Evolutionary conservation across 1,140 invertebrate genomes (phyloP).

Genomic region (Theocolax elegans): DNA sequence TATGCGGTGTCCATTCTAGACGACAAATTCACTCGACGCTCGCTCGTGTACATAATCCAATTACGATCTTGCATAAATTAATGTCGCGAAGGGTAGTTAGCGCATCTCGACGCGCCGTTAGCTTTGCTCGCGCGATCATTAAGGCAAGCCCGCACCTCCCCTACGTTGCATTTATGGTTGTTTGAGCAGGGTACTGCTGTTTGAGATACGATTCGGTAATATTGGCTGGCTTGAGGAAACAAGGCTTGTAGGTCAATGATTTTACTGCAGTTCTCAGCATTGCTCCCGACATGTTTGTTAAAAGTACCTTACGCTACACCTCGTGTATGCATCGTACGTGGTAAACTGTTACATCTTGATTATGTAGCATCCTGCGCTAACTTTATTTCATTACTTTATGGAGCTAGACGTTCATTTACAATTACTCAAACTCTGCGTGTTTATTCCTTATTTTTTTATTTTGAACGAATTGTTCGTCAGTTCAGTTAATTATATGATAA

Average conservation of each 20-base stretch:
- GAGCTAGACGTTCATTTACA: no score
- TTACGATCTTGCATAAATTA: constrained; percentile 14
- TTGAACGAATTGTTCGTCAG: no score
- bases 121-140: background rate
- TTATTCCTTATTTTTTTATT: no score
- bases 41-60: constrained; percentile 2
- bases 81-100: background rate
- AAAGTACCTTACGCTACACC: background rate
- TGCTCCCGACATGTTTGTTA: background rate
- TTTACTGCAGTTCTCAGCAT: no score
- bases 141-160: background rate
- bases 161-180: background rate
- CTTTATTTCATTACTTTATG: no score
- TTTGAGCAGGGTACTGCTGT: background rate
- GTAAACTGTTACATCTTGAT: no score
- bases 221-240: background rate
- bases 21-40: background rate
- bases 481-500: no score
- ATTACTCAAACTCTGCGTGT: no score
- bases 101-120: background rate
- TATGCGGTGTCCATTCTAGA: no score
- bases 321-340: no score
- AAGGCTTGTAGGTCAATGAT: no score
- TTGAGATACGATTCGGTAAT: background rate
- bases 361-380: no score